Conservation (phyloP, 2,113 vertebrate species). For the Arenaria interpres region DNA sequence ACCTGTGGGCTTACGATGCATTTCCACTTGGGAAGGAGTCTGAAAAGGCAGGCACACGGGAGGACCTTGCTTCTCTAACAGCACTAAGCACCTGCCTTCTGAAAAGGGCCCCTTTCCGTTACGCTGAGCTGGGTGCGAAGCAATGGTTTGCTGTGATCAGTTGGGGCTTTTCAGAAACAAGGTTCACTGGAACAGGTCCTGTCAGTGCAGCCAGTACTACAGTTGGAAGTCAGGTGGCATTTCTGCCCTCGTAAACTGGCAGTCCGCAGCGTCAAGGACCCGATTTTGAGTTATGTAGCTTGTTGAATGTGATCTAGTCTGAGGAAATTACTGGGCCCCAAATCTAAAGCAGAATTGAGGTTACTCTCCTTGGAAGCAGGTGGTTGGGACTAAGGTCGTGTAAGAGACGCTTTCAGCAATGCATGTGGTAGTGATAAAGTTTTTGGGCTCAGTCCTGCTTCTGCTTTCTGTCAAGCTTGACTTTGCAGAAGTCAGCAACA, state of each 20-base stretch:
- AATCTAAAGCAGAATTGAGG: not conserved
- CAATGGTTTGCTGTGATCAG: not conserved
- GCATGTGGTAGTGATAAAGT: not conserved
- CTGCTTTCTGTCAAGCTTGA: constrained; percentile 40
- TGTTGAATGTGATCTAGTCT: not conserved
- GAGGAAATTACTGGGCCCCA: not conserved
- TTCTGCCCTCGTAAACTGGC: not conserved
- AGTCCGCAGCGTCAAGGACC: not conserved
- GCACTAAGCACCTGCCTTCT: not conserved
- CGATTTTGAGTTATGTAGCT: not conserved
- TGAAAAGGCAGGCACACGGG: not conserved
- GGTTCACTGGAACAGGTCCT: not conserved
- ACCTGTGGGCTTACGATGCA: rapidly evolving
- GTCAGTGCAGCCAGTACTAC: not conserved
- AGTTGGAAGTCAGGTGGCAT: not conserved
- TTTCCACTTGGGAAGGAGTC: not conserved
- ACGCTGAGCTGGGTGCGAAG: rapidly evolving
- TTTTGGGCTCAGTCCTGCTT: constrained; percentile 19
- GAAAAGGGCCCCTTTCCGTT: not conserved
- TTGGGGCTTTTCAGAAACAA: not conserved
- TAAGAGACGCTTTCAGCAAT: constrained; percentile 17
- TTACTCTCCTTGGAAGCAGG: not conserved
- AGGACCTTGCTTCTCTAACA: not conserved
- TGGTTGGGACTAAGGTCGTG: not conserved
- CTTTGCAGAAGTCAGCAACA: constrained; percentile 60